Base-by-base conservation (phyloP, 2,888 invertebrate genomes). In the Creontiades dilutus region DNA sequence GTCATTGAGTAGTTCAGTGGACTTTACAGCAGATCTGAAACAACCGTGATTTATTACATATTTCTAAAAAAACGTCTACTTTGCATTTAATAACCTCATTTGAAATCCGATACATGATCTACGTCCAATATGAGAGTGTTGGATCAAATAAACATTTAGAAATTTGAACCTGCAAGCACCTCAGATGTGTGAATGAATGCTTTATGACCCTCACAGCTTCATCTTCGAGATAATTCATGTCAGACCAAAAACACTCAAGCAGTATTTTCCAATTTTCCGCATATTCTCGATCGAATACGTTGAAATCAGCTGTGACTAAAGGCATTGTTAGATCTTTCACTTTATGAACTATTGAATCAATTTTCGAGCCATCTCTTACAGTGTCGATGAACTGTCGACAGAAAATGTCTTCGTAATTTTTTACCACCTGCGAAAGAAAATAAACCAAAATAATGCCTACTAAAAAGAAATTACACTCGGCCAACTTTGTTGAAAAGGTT, bases 231-330 rank as follows among this genome's bases (percentile, higher is more conserved):
- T 94, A 94, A 0, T 94, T 93, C 0, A 98, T 96, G 92, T 97
- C 96, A 28, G 94, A 95, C 93, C 96, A 95, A 93, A 98, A 97
- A 91, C 95, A 95, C 0, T 94, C 95, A 94, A 97, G 96, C 0
- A 97, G 95, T 0, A 96, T 96, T 91, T 97, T 96, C 98, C 98
- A 98, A 92, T 97, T 96, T 92, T 97, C 96, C 92, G 96, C 96
- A 92, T 97, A 96, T 90, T 96, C 95, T 88, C 95, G 95, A 48
- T 95, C 94, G 93, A 97, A 98, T 14, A 98, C 95, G 92, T 98
- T 97, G 93, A 97, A 98, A 92, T 96, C 96, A 0, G 97, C 95
- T 91, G 96, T 95, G 57, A 96, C 94, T 37, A 97, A 95, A 0
- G 97, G 97, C 84, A 95, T 94, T 0, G 97, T 95, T 37, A 98